Conservation (phyloP, 2,113 vertebrate genomes). For the Ophiodon elongatus region DNA sequence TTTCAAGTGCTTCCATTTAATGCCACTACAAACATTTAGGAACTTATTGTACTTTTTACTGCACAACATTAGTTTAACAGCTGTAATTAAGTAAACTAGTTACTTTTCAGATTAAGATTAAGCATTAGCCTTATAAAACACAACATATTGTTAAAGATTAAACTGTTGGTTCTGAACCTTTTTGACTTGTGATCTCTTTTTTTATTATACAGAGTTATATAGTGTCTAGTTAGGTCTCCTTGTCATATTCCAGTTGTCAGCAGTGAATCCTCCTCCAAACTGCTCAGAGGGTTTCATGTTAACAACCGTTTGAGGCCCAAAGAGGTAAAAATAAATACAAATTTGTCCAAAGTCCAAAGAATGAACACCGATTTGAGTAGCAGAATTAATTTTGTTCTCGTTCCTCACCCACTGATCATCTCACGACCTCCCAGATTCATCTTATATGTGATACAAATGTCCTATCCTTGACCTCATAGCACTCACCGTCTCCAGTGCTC, state of each 20-base stretch:
- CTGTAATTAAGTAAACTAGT: neutral
- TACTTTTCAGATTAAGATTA: neutral
- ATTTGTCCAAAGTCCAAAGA: neutral
- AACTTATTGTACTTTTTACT: neutral
- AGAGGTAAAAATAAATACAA: neutral
- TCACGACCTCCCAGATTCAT: neutral
- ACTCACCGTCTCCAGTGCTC: constrained; percentile 81
- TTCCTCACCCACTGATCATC: neutral
- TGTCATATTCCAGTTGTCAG: neutral
- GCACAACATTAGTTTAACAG: neutral
- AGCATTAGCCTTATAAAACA: neutral
- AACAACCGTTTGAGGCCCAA: neutral
- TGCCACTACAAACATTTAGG: too few relatives aligned
- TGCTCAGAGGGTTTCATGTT: neutral
- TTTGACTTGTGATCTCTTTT: neutral
- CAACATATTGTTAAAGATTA: neutral
- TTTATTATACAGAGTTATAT: neutral
- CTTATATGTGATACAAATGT: neutral
- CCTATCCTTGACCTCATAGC: neutral
- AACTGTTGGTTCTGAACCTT: neutral
- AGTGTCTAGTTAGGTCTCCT: neutral
- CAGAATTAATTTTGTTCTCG: neutral
- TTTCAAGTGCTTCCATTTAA: too few relatives aligned
- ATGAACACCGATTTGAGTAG: neutral
- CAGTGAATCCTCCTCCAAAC: neutral